Base-by-base conservation (phyloP, 1,140 invertebrate species). In the Drosophila kikkawai region DNA sequence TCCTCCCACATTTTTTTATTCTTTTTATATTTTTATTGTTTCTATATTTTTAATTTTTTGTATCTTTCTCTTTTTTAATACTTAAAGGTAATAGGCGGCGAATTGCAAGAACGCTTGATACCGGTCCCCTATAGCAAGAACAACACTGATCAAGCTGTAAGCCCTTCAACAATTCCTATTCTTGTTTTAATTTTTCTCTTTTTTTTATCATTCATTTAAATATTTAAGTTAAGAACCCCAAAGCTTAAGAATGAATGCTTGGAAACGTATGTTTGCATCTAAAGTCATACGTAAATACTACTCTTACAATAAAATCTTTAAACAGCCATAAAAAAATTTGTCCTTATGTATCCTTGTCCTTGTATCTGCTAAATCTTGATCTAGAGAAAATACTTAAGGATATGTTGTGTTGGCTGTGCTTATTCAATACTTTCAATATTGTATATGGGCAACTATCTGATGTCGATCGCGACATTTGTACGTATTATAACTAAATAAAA, bases 91-190 rank as follows among this genome's bases (percentile, higher is more conserved):
- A 99, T 99, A 97, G 97, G 97, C 96, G 98, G 98, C 96, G 97
- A 98, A 96, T 98, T 98, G 95, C 98, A 99, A 97, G 98, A 98
- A 95, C 97, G 98, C 95, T 97, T 99, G 96, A 98, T 99, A 95
- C 98, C 98, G 95, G 97, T 98, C 95, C 98, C 97, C 94, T 98
- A 99, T 97, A 98, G 98, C 97, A 99, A 99, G 97, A 98, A 97
- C 95, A 98, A 97, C 95, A 98, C 98, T 96, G 98, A 99, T 95
- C 97, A 98, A 98, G 97, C 97, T 98, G 98, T 99, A 98, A 98
- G 98, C 96, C 84, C 86, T 37, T 81, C 65, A 59, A 75, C 63
- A 80, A 37, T 37, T 82, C 82, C 78, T 83, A 70, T 69, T 77
- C 26, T 53, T 70, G 47, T 65, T 64, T 42, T 64, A 39, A 19